These are phyloP conservation scores for Lagria hirta DNA, from an alignment of 2,888 invertebrate genomes.

Conservation along the genomic window DNA sequence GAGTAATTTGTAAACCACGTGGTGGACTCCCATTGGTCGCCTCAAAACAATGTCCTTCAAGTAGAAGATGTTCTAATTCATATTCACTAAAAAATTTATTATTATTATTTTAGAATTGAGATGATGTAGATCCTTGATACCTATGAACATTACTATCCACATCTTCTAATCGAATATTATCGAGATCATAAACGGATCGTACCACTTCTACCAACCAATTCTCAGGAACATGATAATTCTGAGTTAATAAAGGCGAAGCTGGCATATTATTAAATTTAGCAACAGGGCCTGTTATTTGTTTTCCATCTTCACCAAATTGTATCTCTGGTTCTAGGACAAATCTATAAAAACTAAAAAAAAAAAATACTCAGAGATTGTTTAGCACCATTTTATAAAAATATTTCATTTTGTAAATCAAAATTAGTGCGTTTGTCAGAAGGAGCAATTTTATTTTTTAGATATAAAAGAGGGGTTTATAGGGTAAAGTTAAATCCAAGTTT, in stretches of 20 bases:
- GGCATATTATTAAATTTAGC: slow-evolving; percentile 90
- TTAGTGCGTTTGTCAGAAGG: no score
- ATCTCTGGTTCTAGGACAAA: slow-evolving; percentile 91
- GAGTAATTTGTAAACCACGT: slow-evolving; percentile 92
- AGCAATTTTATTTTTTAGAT: no score
- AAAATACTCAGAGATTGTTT: neutral
- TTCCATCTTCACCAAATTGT: slow-evolving; percentile 74
- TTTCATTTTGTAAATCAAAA: slow-evolving; percentile 2
- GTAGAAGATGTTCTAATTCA: slow-evolving; percentile 89
- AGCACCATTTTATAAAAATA: slow-evolving; percentile 2
- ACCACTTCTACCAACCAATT: slow-evolving; percentile 96
- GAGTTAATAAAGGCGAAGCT: slow-evolving; percentile 86
- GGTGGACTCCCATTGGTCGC: slow-evolving; percentile 88
- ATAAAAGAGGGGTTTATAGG: no score
- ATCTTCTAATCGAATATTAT: slow-evolving; percentile 93
- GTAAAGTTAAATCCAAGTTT: no score
- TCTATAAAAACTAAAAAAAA: slow-evolving; percentile 81
- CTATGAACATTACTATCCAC: slow-evolving; percentile 86
- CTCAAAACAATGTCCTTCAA: slow-evolving; percentile 98
- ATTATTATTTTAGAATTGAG: neutral
- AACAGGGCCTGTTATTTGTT: slow-evolving; percentile 69
- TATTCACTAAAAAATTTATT: slow-evolving; percentile 74
- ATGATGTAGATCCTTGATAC: slow-evolving; percentile 51
- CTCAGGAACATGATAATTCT: slow-evolving; percentile 87
- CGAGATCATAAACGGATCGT: slow-evolving; percentile 90